phyloP scores from a whole-genome alignment of 1,140 invertebrate genomes.

The Chironomus striatipennis region DNA sequence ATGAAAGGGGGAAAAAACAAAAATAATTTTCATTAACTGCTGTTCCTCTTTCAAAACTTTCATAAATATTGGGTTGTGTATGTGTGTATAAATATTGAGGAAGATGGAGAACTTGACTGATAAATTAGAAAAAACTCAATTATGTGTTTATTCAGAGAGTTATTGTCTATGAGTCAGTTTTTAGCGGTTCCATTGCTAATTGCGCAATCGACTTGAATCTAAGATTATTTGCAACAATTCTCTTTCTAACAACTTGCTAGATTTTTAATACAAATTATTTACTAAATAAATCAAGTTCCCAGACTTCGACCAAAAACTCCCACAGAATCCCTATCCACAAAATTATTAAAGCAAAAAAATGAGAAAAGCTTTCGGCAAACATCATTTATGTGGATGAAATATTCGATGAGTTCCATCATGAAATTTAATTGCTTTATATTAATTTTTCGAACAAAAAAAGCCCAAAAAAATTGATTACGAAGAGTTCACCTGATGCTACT shows the following conservation, averaged over 20 bases:
- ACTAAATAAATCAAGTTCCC: no score
- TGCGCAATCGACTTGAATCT: no score
- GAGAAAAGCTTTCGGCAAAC: background rate
- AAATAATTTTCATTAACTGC: no score
- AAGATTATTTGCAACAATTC: no score
- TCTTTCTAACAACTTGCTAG: no score
- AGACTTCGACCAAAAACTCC: no score
- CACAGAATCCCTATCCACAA: no score
- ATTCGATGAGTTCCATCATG: background rate
- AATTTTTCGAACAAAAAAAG: background rate
- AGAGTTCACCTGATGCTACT: constrained; percentile 6
- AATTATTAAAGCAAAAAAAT: background rate
- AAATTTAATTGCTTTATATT: constrained; percentile 5
- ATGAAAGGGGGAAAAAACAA: background rate
- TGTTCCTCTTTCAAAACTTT: no score
- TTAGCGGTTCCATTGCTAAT: background rate
- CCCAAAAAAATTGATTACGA: background rate
- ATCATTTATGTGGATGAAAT: background rate
- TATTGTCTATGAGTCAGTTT: background rate
- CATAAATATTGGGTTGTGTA: no score
- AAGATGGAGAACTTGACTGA: background rate
- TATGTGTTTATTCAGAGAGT: background rate
- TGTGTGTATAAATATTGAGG: no score
- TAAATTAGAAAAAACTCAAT: constrained; percentile 4
- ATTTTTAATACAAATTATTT: no score